Evolutionary conservation across 2,888 invertebrate species (phyloP).

Genomic region (Standfussiana lucernea): DNA sequence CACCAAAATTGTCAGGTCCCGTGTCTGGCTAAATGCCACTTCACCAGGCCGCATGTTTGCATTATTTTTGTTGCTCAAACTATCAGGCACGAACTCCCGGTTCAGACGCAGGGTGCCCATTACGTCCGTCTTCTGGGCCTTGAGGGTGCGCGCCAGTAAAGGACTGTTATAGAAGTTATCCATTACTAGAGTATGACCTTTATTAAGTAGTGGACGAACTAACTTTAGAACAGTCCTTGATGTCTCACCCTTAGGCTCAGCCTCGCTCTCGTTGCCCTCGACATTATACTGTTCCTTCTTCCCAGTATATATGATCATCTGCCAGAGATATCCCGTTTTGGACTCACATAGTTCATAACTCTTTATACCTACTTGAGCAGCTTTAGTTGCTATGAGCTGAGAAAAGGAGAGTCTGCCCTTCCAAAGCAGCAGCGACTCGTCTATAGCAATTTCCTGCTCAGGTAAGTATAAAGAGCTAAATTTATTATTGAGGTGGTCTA

Average conservation of each 20-base stretch:
- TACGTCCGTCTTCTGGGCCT: background rate
- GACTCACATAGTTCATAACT: slow-evolving; percentile 8
- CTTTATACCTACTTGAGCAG: slow-evolving; percentile 2
- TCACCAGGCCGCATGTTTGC: slow-evolving; percentile 13
- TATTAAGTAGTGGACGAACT: background rate
- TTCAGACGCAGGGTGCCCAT: slow-evolving; percentile 8
- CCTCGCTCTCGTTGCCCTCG: background rate
- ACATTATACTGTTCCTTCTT: background rate
- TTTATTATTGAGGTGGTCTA: background rate
- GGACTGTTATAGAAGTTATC: slow-evolving; percentile 20
- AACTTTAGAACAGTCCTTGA: background rate
- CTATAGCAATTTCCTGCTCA: background rate
- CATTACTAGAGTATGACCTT: too few relatives aligned
- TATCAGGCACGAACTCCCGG: slow-evolving; percentile 2
- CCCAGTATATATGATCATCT: background rate
- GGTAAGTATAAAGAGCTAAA: slow-evolving; percentile 16
- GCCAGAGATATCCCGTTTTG: slow-evolving; percentile 17
- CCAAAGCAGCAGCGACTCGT: background rate
- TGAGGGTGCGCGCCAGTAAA: background rate
- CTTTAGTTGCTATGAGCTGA: background rate
- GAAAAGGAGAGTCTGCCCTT: background rate
- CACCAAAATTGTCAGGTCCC: slow-evolving; percentile 1
- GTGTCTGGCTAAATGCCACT: slow-evolving; percentile 4
- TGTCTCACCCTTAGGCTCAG: background rate
- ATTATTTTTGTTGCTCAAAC: background rate